Conservation (phyloP, 2,888 invertebrate species). For the Cerceris rybyensis region DNA sequence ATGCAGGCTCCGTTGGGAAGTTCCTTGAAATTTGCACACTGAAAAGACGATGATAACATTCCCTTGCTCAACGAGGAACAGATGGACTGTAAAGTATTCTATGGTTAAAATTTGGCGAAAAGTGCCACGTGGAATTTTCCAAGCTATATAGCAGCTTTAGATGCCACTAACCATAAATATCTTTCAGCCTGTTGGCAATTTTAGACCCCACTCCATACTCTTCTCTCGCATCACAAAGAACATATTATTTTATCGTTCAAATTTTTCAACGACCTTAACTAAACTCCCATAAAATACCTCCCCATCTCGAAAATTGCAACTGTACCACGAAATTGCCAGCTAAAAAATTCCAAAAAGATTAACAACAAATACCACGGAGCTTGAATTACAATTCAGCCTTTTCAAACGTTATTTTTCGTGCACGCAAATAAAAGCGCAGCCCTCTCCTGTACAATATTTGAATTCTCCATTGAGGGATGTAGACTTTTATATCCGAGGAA, state of each 20-base stretch:
- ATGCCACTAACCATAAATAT: constrained; percentile 57
- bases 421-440: constrained; percentile 39
- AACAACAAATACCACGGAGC: neutral
- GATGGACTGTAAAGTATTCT: no score
- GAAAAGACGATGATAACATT: no score
- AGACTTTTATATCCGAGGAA: constrained; percentile 38
- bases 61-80: no score
- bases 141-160: constrained; percentile 59
- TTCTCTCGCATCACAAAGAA: constrained; percentile 29
- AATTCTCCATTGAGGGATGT: constrained; percentile 31
- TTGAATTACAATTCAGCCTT: neutral
- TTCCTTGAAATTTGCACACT: no score
- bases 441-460: constrained; percentile 39
- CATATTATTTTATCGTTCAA: no score
- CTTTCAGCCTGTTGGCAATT: constrained; percentile 57
- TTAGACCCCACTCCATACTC: constrained; percentile 36
- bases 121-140: constrained; percentile 59
- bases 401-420: constrained; percentile 44
- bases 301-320: no score
- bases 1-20: no score
- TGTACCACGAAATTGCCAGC: neutral
- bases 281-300: no score
- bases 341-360: neutral
- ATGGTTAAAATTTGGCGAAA: constrained; percentile 34
- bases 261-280: no score